These are phyloP conservation scores for Lophura swinhoii DNA, from an alignment of 2,797 vertebrate genomes.

Conservation along the genomic window DNA sequence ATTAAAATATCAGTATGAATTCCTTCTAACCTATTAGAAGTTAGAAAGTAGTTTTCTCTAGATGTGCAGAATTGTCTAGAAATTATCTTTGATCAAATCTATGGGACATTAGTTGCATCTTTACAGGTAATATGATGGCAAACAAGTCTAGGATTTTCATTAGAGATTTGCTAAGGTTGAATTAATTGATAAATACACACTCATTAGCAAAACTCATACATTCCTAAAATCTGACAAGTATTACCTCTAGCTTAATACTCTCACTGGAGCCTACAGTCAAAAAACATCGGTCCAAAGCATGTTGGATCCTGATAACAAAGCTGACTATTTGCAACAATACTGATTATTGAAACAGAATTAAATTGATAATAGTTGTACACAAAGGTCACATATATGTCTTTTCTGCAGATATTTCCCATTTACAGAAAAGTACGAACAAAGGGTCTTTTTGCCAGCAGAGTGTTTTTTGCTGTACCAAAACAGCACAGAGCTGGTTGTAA, in stretches of 20 bases:
- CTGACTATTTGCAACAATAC: constrained; percentile 62
- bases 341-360: constrained; percentile 63
- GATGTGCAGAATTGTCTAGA: neutral
- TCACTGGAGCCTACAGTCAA: constrained; percentile 57
- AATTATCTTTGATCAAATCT: neutral
- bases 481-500: neutral
- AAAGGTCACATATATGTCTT: neutral
- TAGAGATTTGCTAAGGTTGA: constrained; percentile 40
- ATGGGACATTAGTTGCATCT: neutral
- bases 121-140: neutral
- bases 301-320: constrained; percentile 47
- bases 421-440: neutral
- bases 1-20: neutral
- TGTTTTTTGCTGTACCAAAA: neutral
- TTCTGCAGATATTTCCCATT: neutral
- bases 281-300: constrained; percentile 52
- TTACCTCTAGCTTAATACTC: constrained; percentile 40
- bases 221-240: constrained; percentile 54
- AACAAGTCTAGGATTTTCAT: neutral
- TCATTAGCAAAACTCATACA: constrained; percentile 58
- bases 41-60: constrained; percentile 2
- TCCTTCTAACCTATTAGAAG: neutral
- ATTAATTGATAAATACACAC: constrained; percentile 67
- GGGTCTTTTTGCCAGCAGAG: neutral
- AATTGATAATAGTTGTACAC: constrained; percentile 59